phyloP scores from a whole-genome alignment of 1,140 invertebrate genomes.

The Nylanderia fulva region DNA sequence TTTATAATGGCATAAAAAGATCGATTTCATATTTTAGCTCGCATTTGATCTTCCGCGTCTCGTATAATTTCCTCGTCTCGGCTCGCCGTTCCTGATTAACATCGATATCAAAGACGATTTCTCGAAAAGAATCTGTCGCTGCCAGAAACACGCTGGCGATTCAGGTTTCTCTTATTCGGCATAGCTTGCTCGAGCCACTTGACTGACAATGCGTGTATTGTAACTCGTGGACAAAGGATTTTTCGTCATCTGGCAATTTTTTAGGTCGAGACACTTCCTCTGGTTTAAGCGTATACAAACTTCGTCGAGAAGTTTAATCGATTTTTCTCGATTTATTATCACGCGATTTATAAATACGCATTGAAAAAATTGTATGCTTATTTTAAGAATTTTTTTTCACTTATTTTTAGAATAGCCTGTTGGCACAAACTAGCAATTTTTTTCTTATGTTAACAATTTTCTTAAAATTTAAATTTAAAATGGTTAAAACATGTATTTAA shows the following conservation, averaged over 20 bases:
- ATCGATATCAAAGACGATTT: conserved; percentile 50
- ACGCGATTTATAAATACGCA: not conserved
- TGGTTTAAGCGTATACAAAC: too few species aligned
- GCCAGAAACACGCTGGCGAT: conserved; percentile 23
- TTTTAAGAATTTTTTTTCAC: too few species aligned
- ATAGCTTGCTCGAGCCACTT: conserved; percentile 19
- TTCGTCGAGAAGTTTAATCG: not conserved
- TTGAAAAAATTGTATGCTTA: too few species aligned
- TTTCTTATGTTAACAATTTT: too few species aligned
- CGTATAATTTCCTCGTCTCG: conserved; percentile 33
- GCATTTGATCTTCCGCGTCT: too few species aligned
- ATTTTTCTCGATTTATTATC: not conserved
- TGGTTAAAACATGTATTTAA: too few species aligned
- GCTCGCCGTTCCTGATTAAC: conserved; percentile 16
- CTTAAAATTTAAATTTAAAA: too few species aligned
- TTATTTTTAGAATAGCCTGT: too few species aligned
- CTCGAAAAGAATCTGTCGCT: conserved; percentile 17
- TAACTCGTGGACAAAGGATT: conserved; percentile 28
- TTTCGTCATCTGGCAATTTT: conserved; percentile 42
- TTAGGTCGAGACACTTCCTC: conserved; percentile 14
- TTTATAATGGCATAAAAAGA: not conserved
- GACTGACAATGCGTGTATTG: conserved; percentile 56
- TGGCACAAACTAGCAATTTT: too few species aligned
- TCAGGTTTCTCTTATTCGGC: conserved; percentile 12
- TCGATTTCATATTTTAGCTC: not conserved